phyloP scores from a whole-genome alignment of 2,888 invertebrate genomes.

The Conchocele bisecta region DNA sequence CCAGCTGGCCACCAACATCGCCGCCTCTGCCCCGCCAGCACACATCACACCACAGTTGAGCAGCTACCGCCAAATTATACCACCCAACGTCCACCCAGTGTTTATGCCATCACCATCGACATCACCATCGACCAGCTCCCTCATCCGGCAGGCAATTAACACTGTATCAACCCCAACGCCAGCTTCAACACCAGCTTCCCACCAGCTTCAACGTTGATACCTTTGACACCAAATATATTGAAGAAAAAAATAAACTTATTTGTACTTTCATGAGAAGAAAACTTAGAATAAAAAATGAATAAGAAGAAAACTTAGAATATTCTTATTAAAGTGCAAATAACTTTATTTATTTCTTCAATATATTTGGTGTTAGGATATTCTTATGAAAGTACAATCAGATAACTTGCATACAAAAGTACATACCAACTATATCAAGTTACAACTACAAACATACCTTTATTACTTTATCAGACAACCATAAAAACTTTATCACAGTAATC shows the following conservation, averaged over 20 bases:
- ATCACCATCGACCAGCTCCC: slow-evolving; percentile 22
- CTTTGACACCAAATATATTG: neutral
- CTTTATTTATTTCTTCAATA: no score
- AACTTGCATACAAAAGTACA: neutral
- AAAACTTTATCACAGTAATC: neutral
- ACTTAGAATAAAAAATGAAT: neutral
- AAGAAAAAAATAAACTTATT: no score
- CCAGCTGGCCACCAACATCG: slow-evolving; percentile 35
- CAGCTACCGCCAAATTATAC: no score
- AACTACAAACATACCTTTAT: no score
- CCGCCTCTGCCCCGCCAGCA: slow-evolving; percentile 37
- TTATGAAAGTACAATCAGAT: no score
- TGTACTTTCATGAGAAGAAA: neutral
- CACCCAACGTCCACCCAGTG: slow-evolving; percentile 32
- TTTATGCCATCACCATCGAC: slow-evolving; percentile 8
- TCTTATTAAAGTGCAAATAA: neutral
- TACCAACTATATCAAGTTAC: no score
- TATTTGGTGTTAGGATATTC: no score
- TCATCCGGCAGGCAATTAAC: slow-evolving; percentile 35
- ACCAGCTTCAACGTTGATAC: neutral
- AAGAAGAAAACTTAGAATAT: neutral
- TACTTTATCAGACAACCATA: no score
- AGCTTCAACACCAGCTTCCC: neutral
- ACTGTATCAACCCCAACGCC: slow-evolving; percentile 25
- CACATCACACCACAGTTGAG: slow-evolving; percentile 5